A percentile compares a stretch with the other conserved stretches of the same genome.
These are phyloP conservation scores for Heliocidaris erythrogramma DNA, from an alignment of 35 echinoderm and acorn worm species.

Conservation along the genomic window DNA sequence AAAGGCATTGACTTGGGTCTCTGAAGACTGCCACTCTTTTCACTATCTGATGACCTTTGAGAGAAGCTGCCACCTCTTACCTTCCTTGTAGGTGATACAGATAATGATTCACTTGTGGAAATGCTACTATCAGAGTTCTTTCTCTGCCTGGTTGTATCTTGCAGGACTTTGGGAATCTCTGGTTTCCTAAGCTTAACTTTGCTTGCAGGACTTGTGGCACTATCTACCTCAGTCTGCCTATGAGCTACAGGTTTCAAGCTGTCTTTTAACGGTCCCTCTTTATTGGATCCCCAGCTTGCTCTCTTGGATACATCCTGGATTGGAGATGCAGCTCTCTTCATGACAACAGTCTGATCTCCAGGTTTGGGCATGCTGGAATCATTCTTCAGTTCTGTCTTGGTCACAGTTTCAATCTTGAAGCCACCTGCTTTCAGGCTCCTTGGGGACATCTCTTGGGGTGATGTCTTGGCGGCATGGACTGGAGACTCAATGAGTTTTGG, in stretches of 20 bases:
- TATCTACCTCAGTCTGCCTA: not conserved
- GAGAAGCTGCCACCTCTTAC: slow-evolving; percentile 38
- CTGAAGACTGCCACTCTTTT: not conserved
- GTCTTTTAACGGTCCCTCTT: not conserved
- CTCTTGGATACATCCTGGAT: not conserved
- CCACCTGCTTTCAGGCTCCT: slow-evolving; percentile 43
- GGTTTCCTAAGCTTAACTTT: slow-evolving; percentile 23
- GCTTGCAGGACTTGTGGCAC: not conserved
- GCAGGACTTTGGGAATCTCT: slow-evolving; percentile 8
- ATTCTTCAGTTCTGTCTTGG: slow-evolving; percentile 31
- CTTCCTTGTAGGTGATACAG: slow-evolving; percentile 32
- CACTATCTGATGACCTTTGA: slow-evolving; percentile 16
- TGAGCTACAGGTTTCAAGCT: not conserved
- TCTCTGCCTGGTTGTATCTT: slow-evolving; percentile 26
- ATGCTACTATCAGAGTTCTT: slow-evolving; percentile 32
- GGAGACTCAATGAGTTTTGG: not conserved
- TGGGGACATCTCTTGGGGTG: slow-evolving; percentile 36
- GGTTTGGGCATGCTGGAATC: slow-evolving; percentile 40
- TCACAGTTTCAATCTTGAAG: slow-evolving; percentile 63
- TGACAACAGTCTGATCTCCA: not conserved
- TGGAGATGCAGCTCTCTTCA: slow-evolving; percentile 34
- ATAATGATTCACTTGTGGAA: slow-evolving; percentile 35
- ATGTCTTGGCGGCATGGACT: not conserved
- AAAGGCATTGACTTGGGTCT: slow-evolving; percentile 33
- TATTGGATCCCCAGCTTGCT: not conserved